Percentiles rank a stretch among this genome's conserved stretches.
Evolutionary conservation across 30 jellyfish, hydroid and myxozoan genomes (phyloP).

Genomic region (Chironex yamaguchii): DNA sequence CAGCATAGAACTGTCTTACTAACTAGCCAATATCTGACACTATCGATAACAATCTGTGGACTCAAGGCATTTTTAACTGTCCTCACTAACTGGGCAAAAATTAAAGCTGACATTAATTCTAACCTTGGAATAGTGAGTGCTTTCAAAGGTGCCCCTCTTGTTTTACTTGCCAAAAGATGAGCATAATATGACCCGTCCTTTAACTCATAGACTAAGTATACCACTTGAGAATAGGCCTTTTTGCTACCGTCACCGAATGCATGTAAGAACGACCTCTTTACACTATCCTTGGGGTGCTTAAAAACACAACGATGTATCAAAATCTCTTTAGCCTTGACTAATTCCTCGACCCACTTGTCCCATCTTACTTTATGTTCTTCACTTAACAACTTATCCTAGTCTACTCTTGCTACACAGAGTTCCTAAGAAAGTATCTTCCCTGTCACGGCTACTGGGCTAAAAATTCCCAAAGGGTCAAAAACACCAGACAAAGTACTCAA

Average conservation of each 20-base stretch:
- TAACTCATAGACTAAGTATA: constrained; percentile 4
- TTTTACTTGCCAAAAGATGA: neutral
- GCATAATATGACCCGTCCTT: neutral
- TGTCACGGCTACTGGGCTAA: neutral
- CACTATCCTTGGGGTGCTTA: too few relatives aligned
- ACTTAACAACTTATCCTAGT: constrained; percentile 25
- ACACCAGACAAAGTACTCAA: neutral
- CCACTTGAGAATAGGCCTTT: constrained; percentile 28
- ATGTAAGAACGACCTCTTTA: neutral
- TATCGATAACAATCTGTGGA: neutral
- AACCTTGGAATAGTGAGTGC: constrained; percentile 28
- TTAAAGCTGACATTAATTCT: constrained; percentile 39
- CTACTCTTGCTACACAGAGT: constrained; percentile 7
- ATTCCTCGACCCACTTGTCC: neutral
- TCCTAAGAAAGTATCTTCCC: neutral
- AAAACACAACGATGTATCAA: neutral
- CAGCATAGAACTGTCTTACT: constrained; percentile 56
- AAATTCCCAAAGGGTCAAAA: constrained; percentile 26
- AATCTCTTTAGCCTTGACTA: neutral
- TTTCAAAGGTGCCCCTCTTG: constrained; percentile 31
- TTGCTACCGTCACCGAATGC: neutral
- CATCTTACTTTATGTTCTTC: neutral
- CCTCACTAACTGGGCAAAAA: constrained; percentile 24
- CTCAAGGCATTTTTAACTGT: constrained; percentile 21
- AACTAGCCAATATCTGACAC: constrained; percentile 36